phyloP scores from a whole-genome alignment of 1,140 invertebrate species.

The Brachystomella parvula region DNA sequence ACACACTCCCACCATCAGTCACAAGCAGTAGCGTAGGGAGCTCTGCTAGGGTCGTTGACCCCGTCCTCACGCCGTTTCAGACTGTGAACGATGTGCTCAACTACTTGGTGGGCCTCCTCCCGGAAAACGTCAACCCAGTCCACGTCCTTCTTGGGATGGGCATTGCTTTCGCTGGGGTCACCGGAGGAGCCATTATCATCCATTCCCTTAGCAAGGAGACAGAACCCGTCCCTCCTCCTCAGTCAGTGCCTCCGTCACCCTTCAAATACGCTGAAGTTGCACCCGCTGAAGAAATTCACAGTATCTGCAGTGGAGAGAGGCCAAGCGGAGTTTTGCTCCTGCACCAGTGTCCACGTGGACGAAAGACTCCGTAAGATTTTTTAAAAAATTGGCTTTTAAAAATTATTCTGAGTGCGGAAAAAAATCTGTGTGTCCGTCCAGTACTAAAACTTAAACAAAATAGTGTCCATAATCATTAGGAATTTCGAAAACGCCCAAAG shows the following conservation, averaged over 20 bases:
- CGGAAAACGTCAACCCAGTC: neutral
- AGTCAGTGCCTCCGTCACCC: neutral
- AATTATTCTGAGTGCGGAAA: no score
- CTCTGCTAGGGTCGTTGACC: neutral
- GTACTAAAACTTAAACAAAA: no score
- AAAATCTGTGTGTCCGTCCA: no score
- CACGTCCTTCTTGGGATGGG: neutral
- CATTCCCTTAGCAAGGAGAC: neutral
- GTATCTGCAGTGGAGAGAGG: neutral
- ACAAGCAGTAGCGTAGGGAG: neutral
- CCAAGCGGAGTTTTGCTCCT: neutral
- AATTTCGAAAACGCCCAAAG: neutral
- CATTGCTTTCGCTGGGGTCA: neutral
- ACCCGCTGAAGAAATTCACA: no score
- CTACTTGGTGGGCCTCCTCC: neutral
- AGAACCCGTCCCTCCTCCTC: neutral
- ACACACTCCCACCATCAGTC: neutral
- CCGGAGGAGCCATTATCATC: neutral
- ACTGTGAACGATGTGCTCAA: neutral
- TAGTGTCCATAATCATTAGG: no score
- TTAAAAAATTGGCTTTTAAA: no score
- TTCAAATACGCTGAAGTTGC: neutral
- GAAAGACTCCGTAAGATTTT: conserved; percentile 4
- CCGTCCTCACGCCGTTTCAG: no score
- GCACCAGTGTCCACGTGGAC: neutral